Evolutionary conservation across 2,797 vertebrate species (phyloP), one percentile per base, ranked within the genome.

Genomic region (Acomys russatus): DNA sequence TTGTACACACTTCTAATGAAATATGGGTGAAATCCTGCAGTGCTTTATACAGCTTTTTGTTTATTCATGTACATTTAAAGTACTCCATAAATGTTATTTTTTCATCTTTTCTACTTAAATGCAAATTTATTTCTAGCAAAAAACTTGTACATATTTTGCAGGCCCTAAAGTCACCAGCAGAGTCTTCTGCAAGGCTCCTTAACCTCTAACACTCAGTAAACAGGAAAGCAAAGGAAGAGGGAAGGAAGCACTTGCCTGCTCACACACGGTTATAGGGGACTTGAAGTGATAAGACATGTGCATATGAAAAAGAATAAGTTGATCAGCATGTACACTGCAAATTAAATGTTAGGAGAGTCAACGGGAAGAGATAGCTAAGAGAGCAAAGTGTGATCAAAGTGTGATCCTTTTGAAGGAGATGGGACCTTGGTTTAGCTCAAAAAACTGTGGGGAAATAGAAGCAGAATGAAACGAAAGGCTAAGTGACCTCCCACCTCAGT

Each of bases 71-170:
- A 77, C 35, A 59, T 88, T n/a, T n/a, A n/a, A n/a, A 96, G 15
- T 70, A 30, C 64, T 94, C 61, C 22, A 30, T 28, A 71, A 80
- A 90, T 17, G 17, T 3, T n/a, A 59, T 33, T 66, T 64, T 76
- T 51, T 93, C n/a, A 18, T 84, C n/a, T 68, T 94, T 49, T 80
- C 71, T 68, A 86, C 25, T 68, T 38, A 23, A 82, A 88, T 0
- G 6, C 66, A 61, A 94, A 82, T 70, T 88, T 9, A 51, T 96
- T 93, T 64, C 51, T 1, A 33, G 20, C 33, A 77, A 97, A 35
- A 44, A 64, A 12, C 33, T 87, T 51, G 2, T 63, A 51, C 5
- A 14, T 18, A 87, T 83, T 77, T 2, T 78, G 14, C 18, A 79
- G 78, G 51, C 20, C 66, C 61, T 61, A 35, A 89, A 90, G 28